phyloP scores from a whole-genome alignment of 2,113 vertebrate genomes.

The Xenopus borealis region DNA sequence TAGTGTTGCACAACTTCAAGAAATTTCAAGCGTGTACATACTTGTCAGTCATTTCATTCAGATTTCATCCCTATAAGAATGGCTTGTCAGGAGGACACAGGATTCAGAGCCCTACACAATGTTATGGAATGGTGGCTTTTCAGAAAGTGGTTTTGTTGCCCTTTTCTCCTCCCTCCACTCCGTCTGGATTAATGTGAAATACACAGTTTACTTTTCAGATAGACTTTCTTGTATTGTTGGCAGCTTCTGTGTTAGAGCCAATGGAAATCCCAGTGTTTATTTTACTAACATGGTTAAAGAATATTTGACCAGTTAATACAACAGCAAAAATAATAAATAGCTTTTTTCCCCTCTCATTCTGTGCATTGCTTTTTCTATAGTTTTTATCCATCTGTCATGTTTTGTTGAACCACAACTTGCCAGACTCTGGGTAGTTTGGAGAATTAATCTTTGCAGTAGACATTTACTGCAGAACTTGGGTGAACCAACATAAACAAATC shows the following conservation, averaged over 20 bases:
- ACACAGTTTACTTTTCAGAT: slow-evolving; percentile 17
- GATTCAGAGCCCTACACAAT: slow-evolving; percentile 36
- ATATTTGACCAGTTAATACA: slow-evolving; percentile 20
- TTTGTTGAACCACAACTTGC: too few relatives aligned
- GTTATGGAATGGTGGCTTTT: slow-evolving; percentile 39
- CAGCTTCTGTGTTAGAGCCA: slow-evolving; percentile 25
- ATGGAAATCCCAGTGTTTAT: slow-evolving; percentile 36
- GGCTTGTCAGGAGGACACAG: slow-evolving; percentile 46
- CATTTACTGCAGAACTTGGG: too few relatives aligned
- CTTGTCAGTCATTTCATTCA: slow-evolving; percentile 57
- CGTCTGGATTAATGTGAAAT: slow-evolving; percentile 6
- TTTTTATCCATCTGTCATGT: not conserved
- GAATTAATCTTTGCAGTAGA: too few relatives aligned
- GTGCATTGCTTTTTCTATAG: not conserved
- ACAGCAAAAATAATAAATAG: slow-evolving; percentile 30
- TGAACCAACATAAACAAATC: too few relatives aligned
- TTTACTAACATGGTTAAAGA: slow-evolving; percentile 35
- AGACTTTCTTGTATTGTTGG: slow-evolving; percentile 19
- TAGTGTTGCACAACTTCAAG: slow-evolving; percentile 62
- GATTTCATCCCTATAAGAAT: slow-evolving; percentile 49
- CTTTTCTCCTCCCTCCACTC: slow-evolving; percentile 12
- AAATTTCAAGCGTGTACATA: slow-evolving; percentile 60
- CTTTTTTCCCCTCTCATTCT: not conserved
- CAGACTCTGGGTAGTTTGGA: too few relatives aligned
- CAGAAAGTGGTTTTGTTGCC: slow-evolving; percentile 7